phyloP scores from a whole-genome alignment of 2,113 vertebrate species.

The Vulpes vulpes region DNA sequence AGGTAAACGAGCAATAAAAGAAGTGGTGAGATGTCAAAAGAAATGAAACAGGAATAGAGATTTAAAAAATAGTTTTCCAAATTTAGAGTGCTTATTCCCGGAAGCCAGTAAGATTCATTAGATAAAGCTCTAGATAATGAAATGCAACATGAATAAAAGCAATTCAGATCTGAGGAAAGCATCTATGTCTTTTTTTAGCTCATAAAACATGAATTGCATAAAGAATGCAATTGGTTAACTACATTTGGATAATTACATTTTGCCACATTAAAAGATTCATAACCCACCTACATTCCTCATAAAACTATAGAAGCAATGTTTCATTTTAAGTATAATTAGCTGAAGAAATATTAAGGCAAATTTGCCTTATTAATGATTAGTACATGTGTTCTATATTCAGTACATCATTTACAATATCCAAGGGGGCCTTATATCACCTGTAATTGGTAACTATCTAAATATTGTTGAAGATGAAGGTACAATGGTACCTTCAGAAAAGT shows the following conservation, averaged over 20 bases:
- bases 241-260: constrained; percentile 78
- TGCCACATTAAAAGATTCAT: constrained; percentile 73
- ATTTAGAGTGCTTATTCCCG: constrained; percentile 53
- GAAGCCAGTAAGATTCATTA: constrained; percentile 44
- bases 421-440: neutral
- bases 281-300: constrained; percentile 61
- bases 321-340: constrained; percentile 68
- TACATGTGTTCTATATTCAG: neutral
- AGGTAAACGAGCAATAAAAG: neutral
- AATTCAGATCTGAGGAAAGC: constrained; percentile 22
- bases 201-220: constrained; percentile 68
- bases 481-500: neutral
- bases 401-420: neutral
- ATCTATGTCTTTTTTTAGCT: constrained; percentile 53
- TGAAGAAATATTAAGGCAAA: constrained; percentile 38
- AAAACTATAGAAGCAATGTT: constrained; percentile 55
- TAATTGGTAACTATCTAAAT: neutral
- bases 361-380: constrained; percentile 10
- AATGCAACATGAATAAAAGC: constrained; percentile 49
- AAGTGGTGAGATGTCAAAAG: neutral
- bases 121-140: constrained; percentile 61
- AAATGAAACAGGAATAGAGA: constrained; percentile 38
- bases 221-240: constrained; percentile 70
- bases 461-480: neutral
- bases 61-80: constrained; percentile 22